Base-by-base conservation (phyloP, 2,113 vertebrate species). In the Microtus oregoni region DNA sequence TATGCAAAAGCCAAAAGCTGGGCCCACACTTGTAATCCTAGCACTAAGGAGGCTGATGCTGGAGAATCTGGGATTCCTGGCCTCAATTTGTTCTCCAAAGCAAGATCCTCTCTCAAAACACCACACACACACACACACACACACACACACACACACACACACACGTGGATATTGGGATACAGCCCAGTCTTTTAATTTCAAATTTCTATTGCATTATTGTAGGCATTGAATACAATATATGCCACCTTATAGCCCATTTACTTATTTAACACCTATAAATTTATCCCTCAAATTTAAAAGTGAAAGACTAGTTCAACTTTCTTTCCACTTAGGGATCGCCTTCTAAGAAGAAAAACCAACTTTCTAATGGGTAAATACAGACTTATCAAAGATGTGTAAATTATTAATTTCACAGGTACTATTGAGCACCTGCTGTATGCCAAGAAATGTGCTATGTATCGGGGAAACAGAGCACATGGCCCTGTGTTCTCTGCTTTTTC, bases 271-370 rank as follows among this genome's bases (percentile, higher is more conserved):
- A 41, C 75, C n/a, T 92, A 79, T 50, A 10, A 35, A 65, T 50
- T 90, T 65, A 89, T 68, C 11, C 63, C 20, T 89, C 9, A 32
- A 24, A 17, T 75, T 87, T 61, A n/a, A 87, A 92, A 96, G 20
- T 95, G 35, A 93, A 96, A 92, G 47, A 90, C 70, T 70, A 78
- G 2, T 90, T 97, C 65, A 63, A 76, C 87, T 88, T 72, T 94
- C 78, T 96, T 96, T 63, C 76, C 76, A 58, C 30, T 63, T 83
- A 68, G 20, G 10, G 5, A 70, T 90, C 79, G 52, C 47, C 13
- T 88, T 95, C 67, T 20, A 61, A 61, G 30, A 79, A 32, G 85
- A 72, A 30, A 55, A 22, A 13, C 41, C 52, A 41, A 79, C 10
- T 91, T 93, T 86, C 22, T 41, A 75, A 32, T 19, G 7, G 58